Evolutionary conservation across 2,888 invertebrate genomes (phyloP).

Genomic region (Hydroisotoma schaefferi): DNA sequence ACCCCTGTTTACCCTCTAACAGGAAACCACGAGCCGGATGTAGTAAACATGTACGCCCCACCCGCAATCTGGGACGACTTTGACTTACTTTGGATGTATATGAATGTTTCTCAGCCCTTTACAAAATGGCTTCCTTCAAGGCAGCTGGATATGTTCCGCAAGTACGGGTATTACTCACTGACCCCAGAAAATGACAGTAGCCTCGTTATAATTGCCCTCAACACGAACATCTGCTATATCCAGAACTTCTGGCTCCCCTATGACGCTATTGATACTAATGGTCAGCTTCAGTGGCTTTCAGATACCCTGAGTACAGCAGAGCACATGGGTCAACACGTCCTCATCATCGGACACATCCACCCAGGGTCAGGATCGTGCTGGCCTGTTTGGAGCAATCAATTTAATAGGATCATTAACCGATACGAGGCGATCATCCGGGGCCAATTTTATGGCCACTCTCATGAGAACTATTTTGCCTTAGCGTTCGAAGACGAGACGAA

Average conservation of each 20-base stretch:
- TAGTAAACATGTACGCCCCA: conserved; percentile 40
- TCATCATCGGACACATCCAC: conserved; percentile 79
- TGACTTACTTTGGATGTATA: conserved; percentile 66
- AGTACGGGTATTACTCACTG: conserved; percentile 75
- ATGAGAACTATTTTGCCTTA: conserved; percentile 69
- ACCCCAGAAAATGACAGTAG: conserved; percentile 59
- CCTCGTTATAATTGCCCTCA: conserved; percentile 70
- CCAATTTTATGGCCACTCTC: conserved; percentile 80
- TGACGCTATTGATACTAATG: conserved; percentile 61
- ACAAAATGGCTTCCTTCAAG: conserved; percentile 58
- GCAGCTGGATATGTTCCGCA: conserved; percentile 59
- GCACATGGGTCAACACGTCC: conserved; percentile 67
- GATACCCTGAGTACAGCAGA: conserved; percentile 71
- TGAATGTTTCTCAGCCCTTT: conserved; percentile 50
- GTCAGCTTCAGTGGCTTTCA: conserved; percentile 77
- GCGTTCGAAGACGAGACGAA: conserved; percentile 59
- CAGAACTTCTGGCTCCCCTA: conserved; percentile 71
- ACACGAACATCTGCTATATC: conserved; percentile 73
- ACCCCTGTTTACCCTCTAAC: conserved; percentile 62
- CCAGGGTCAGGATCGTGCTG: conserved; percentile 61
- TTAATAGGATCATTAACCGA: conserved; percentile 35
- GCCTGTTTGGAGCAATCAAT: conserved; percentile 36
- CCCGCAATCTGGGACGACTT: conserved; percentile 25
- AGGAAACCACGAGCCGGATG: conserved; percentile 76
- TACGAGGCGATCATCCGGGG: conserved; percentile 40